Conservation (phyloP, 2,888 invertebrate genomes). For the Horisme vitalbata region DNA sequence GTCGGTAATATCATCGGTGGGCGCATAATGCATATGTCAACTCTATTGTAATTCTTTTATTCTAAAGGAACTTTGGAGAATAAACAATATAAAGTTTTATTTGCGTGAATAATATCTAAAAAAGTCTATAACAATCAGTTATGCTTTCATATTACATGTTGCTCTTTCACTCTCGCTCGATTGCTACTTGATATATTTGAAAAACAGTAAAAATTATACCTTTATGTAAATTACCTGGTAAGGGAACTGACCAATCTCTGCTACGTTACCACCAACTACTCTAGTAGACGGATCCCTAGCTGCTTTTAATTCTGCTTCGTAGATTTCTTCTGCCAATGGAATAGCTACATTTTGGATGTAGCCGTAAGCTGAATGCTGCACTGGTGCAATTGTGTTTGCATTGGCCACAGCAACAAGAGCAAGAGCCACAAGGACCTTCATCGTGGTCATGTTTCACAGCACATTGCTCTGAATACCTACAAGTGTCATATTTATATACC, state of each 20-base stretch:
- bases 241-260: background rate
- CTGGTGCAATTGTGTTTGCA: background rate
- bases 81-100: too few relatives aligned
- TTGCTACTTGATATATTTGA: too few relatives aligned
- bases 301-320: constrained; percentile 24
- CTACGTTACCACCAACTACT: constrained; percentile 3
- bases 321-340: constrained; percentile 20
- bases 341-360: constrained; percentile 18
- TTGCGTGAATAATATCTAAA: too few relatives aligned
- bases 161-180: too few relatives aligned
- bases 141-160: too few relatives aligned
- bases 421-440: constrained; percentile 25
- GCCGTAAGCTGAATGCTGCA: constrained; percentile 11
- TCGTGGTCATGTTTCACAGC: background rate
- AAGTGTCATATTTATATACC: background rate
- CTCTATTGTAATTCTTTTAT: too few relatives aligned
- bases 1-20: too few relatives aligned
- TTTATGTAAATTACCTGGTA: background rate
- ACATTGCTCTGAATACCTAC: background rate
- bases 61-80: too few relatives aligned
- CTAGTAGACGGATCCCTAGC: background rate
- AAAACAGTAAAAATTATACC: too few relatives aligned
- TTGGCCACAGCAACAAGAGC: constrained; percentile 18
- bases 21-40: too few relatives aligned
- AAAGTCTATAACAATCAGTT: too few relatives aligned